Base-by-base conservation (phyloP, 2,888 invertebrate species). In the Cantharis rufa region DNA sequence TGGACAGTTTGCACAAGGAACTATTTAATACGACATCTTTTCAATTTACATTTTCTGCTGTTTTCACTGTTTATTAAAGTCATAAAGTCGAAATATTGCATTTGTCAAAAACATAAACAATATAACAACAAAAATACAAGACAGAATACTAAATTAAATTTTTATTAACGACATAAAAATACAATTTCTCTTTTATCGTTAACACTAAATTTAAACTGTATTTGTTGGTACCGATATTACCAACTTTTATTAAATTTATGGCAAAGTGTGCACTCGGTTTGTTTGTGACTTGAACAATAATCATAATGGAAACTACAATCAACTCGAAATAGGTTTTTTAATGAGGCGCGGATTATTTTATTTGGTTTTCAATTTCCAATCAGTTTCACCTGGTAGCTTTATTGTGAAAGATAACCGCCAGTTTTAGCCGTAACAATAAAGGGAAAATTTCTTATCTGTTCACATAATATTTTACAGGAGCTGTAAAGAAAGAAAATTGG, bases 11-110 rank as follows among this genome's bases (percentile, higher is more conserved):
- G 64, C 64, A 66, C 64, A 66, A 75, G 62, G 64, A 71, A 64
- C 75, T 71, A 75, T 70, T 75, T 71, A 64, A 75, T 66, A 75
- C 64, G 70, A 62, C 70, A 66, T 75, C 63, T 62, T 70, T 75
- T 75, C 75, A 70, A 75, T 75, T 75, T 75, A 66, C 70, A 75
- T 75, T 75, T 66, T 66, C 64, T 66, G 64, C 64, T 66, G 10
- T 66, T 21, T 66, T 66, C 64, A 66, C 64, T 24, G 64, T 66
- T 66, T 66, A 66, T 66, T 66, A 66, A 66, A 66, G 64, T 66
- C 64, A 24, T 66, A 66, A 66, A 66, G 21, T 66, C 24, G 24
- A 66, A 66, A 66, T 21, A 66, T 66, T 66, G 64, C 64, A 66
- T 66, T 66, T 66, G 64, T 66, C 64, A 66, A 21, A 24, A 66